These are phyloP conservation scores for Clusia tigrina DNA, from an alignment of 2,888 invertebrate genomes.

Conservation along the genomic window DNA sequence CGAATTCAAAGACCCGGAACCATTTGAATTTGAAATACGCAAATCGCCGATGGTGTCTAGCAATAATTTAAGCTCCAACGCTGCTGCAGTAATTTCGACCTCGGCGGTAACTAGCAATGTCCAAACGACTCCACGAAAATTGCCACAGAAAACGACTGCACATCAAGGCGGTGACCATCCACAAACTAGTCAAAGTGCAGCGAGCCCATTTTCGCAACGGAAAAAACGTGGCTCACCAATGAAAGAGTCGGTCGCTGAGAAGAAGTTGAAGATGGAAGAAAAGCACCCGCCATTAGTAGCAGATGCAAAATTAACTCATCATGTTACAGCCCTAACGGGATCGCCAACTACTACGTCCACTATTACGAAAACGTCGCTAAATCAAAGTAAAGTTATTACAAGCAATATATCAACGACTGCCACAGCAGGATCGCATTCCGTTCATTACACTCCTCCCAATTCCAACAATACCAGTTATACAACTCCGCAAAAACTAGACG, in stretches of 20 bases:
- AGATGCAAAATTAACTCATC: conserved; percentile 35
- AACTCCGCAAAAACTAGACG: conserved; percentile 36
- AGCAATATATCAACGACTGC: background rate
- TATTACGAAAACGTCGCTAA: conserved; percentile 16
- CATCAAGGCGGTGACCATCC: background rate
- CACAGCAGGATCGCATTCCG: conserved; percentile 1
- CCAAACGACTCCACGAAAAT: conserved; percentile 31
- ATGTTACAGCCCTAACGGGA: conserved; percentile 15
- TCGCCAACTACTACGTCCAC: conserved; percentile 5
- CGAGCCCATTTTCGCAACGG: conserved; percentile 34
- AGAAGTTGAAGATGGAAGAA: conserved; percentile 45
- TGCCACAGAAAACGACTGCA: conserved; percentile 29
- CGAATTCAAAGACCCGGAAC: conserved; percentile 89
- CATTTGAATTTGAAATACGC: conserved; percentile 83
- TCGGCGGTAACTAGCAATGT: conserved; percentile 11
- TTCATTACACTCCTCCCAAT: background rate
- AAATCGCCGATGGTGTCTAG: conserved; percentile 52
- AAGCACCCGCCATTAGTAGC: conserved; percentile 37
- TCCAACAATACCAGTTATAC: conserved; percentile 6
- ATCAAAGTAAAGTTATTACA: conserved; percentile 25
- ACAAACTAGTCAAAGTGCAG: background rate
- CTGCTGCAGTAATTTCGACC: conserved; percentile 22
- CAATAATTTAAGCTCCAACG: background rate
- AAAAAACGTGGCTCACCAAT: conserved; percentile 59
- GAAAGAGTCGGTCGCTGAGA: conserved; percentile 52